These are phyloP conservation scores for Cephalopholis sonnerati DNA, from an alignment of 2,113 vertebrate species.

Conservation along the genomic window DNA sequence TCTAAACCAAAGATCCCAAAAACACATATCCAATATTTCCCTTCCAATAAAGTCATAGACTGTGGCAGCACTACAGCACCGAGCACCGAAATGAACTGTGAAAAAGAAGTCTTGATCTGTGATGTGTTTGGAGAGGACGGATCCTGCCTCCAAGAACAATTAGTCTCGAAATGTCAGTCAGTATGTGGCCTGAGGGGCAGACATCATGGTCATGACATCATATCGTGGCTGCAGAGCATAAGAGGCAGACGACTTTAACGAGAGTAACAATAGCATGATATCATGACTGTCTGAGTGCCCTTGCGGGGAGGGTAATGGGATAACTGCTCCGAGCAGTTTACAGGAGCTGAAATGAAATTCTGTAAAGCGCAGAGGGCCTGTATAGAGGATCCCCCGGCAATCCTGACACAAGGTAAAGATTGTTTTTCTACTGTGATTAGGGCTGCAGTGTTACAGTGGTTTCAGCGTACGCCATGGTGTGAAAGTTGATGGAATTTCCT, in stretches of 20 bases:
- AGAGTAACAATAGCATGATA: constrained; percentile 71
- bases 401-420: constrained; percentile 11
- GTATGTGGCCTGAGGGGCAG: constrained; percentile 35
- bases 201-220: constrained; percentile 67
- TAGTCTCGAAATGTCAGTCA: constrained; percentile 40
- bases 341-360: constrained; percentile 62
- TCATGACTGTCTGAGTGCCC: constrained; percentile 73
- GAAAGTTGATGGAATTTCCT: too few species aligned
- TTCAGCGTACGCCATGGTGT: too few species aligned
- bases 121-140: constrained; percentile 16
- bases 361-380: constrained; percentile 32
- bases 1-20: constrained; percentile 55
- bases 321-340: constrained; percentile 65
- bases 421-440: neutral
- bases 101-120: constrained; percentile 11
- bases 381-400: constrained; percentile 26
- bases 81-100: neutral
- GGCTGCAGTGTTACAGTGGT: too few species aligned
- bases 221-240: constrained; percentile 30
- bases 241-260: constrained; percentile 65
- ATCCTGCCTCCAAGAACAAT: constrained; percentile 40
- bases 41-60: constrained; percentile 46
- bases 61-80: neutral
- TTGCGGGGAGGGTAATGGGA: constrained; percentile 63
- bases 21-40: constrained; percentile 57